These are phyloP conservation scores for Henricia sp. DNA, from an alignment of 53 echinoderm and acorn worm species.

Conservation along the genomic window DNA sequence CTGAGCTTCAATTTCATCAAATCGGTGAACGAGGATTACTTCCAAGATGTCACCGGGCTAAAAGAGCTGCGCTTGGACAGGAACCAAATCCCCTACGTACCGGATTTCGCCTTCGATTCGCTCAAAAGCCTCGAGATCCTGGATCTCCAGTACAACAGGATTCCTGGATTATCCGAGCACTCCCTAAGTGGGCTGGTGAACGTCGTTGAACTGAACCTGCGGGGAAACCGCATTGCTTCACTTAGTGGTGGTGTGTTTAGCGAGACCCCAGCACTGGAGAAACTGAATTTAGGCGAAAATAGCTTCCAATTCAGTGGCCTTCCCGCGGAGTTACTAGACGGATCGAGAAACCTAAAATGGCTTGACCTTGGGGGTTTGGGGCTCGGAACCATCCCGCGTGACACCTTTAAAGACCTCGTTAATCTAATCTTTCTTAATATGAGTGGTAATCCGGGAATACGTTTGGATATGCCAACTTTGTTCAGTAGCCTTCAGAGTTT, in stretches of 20 bases:
- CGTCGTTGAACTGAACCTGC: slow-evolving; percentile 9
- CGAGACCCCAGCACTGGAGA: neutral
- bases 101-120: slow-evolving; percentile 8
- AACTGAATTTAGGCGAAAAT: slow-evolving; percentile 22
- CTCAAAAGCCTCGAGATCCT: neutral
- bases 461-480: slow-evolving; percentile 6
- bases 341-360: neutral
- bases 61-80: slow-evolving; percentile 25
- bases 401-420: slow-evolving; percentile 23
- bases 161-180: neutral
- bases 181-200: slow-evolving; percentile 17
- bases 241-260: slow-evolving; percentile 16
- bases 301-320: neutral
- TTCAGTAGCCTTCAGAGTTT: slow-evolving; percentile 3
- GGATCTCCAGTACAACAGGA: slow-evolving; percentile 16
- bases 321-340: slow-evolving; percentile 1
- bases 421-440: slow-evolving; percentile 42
- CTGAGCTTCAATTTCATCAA: slow-evolving; percentile 44
- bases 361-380: slow-evolving; percentile 6
- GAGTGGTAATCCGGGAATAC: slow-evolving; percentile 31
- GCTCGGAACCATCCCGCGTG: neutral
- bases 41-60: slow-evolving; percentile 39
- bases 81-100: slow-evolving; percentile 32
- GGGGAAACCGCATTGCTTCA: slow-evolving; percentile 31
- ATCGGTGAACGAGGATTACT: slow-evolving; percentile 41